Base-by-base conservation (phyloP, 2,113 vertebrate species). In the Pterocles orientalis region DNA sequence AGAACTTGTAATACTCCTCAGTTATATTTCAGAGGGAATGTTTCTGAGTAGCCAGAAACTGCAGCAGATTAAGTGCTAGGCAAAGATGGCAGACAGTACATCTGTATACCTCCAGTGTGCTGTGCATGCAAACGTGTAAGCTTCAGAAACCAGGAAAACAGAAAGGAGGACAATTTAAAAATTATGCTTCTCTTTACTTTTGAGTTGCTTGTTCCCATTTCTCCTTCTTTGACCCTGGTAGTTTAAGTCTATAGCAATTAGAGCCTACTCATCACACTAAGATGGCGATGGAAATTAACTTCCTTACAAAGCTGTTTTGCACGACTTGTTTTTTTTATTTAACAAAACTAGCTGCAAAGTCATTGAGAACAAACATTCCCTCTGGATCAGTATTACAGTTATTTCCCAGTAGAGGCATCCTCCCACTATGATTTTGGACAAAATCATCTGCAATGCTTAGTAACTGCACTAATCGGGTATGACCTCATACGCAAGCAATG, bases 291-390 rank as follows among this genome's bases (percentile, higher is more conserved):
- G 41, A 83, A 91, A 95, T 58, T 33, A 80, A 36, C 75, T 65
- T 62, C 65, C 53, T 82, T 8, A 21, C 62, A 53, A 92, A 73
- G 84, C 54, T 70, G 58, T 28, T 94, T 54, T 93, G 77, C 86
- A 88, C 3, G 2, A 61, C 53, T 91, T 12, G 5, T 0, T 29
- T 92, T 92, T 72, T 92, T 86, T 39, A 78, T 91, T 83, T 79
- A 82, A 91, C 45, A 86, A 73, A 91, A 77, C 39, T 19, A 88
- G 39, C 92, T 83, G 75, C 54, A 88, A 95, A 95, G 91, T 93
- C 83, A 88, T 41, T 0, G 33, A 64, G 83, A 88, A 88, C 76
- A 92, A 82, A 47, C 48, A 14, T 39, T 81, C 68, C 57, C 80
- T 39, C 56, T 80, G 43, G 53, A 90, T 82, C 73, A 84, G 61